A percentile compares a stretch with the other conserved stretches of the same genome.
phyloP scores from a whole-genome alignment of 2,797 vertebrate genomes.

The Orientallactaga sibirica region DNA sequence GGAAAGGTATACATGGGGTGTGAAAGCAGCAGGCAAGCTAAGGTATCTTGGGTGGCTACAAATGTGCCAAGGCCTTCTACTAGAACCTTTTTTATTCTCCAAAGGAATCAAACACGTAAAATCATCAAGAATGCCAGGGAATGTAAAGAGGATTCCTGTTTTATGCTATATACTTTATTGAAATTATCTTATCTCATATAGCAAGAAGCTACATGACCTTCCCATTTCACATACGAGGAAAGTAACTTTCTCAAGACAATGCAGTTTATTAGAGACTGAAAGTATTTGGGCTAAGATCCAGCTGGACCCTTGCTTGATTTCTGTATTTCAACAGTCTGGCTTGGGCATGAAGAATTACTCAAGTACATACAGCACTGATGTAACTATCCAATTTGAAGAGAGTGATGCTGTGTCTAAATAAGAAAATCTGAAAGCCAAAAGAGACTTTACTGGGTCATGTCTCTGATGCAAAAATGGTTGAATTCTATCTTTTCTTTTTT shows the following conservation, averaged over 20 bases:
- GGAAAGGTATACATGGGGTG: neutral
- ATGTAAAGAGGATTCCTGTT: neutral
- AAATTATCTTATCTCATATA: slow-evolving; percentile 41
- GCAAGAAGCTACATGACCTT: neutral
- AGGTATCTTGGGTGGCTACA: neutral
- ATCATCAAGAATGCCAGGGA: neutral
- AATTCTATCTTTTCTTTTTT: slow-evolving; percentile 19
- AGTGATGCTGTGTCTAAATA: slow-evolving; percentile 33
- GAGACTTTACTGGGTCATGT: slow-evolving; percentile 29
- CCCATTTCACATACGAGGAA: slow-evolving; percentile 12
- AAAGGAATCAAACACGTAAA: neutral
- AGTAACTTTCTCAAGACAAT: slow-evolving; percentile 46
- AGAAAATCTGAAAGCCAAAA: slow-evolving; percentile 36
- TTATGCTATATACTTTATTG: neutral
- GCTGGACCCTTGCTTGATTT: slow-evolving; percentile 36
- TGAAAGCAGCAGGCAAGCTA: neutral
- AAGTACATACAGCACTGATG: slow-evolving; percentile 45
- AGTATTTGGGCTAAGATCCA: slow-evolving; percentile 50
- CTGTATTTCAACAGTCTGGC: slow-evolving; percentile 25
- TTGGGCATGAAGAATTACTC: slow-evolving; percentile 44
- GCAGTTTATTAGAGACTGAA: neutral
- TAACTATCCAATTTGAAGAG: slow-evolving; percentile 20
- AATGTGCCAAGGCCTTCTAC: neutral
- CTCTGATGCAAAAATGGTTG: slow-evolving; percentile 24
- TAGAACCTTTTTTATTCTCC: neutral